phyloP scores from a whole-genome alignment of 2,113 vertebrate genomes.

The Mus spicilegus region DNA sequence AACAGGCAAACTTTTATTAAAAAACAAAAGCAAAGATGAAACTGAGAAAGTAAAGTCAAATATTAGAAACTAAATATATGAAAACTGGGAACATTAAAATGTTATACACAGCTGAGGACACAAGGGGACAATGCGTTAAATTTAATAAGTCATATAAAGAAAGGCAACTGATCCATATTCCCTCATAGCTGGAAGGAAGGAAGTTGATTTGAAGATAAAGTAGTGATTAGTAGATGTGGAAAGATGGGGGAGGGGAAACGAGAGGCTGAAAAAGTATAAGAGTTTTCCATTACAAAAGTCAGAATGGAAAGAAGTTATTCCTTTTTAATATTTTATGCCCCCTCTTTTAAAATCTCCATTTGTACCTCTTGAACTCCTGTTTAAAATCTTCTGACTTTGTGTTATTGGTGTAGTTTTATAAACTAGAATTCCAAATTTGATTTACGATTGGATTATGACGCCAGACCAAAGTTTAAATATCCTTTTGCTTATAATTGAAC shows the following conservation, averaged over 20 bases:
- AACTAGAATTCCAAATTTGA: neutral
- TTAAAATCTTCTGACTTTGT: neutral
- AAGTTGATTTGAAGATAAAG: neutral
- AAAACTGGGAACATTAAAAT: neutral
- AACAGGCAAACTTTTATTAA: neutral
- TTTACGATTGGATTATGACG: constrained; percentile 32
- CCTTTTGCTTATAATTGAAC: constrained; percentile 30
- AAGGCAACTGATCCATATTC: neutral
- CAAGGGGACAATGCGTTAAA: neutral
- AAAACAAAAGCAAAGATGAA: neutral
- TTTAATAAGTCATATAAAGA: neutral
- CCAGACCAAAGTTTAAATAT: constrained; percentile 16
- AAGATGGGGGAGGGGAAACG: no score
- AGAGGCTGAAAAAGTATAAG: neutral
- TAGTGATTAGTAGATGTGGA: no score
- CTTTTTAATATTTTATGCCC: neutral
- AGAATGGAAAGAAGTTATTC: neutral
- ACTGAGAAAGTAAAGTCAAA: neutral
- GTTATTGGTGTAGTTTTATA: neutral
- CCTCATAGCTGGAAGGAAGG: neutral
- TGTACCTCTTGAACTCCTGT: neutral
- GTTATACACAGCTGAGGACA: neutral
- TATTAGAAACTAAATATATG: neutral
- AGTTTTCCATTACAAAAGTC: constrained; percentile 5
- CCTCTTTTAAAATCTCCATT: neutral